Evolutionary conservation across 2,113 vertebrate species (phyloP), one percentile per base, ranked within the genome.

Genomic region (Halichoerus grypus): DNA sequence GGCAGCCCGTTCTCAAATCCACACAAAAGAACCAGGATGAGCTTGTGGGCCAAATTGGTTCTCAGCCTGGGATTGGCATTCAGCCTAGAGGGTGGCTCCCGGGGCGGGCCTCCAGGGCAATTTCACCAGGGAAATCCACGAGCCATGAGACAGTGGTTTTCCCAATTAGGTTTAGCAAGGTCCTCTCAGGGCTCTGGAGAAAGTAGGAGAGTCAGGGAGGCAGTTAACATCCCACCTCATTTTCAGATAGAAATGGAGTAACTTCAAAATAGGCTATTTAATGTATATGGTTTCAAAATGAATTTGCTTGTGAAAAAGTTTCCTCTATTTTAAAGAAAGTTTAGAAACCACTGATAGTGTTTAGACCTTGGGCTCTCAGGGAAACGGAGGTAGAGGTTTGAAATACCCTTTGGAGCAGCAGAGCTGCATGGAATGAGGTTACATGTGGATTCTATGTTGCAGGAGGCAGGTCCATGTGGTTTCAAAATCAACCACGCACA

Each of bases 271-370:
- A 87, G 55, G 22, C 63, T 85, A 16, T 85, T 83, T 81, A 80
- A 39, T 3, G 0, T 79, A 82, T 65, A 65, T 95, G n/a, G 31
- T 77, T 96, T 91, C 80, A 36, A 85, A 86, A 67, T 83, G n/a
- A 77, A 69, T 69, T 95, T 88, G 88, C 76, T n/a, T 88, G 76
- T 82, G 33, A 71, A 69, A 53, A 92, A 39, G 74, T 77, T 26
- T 82, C n/a, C 1, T 86, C 31, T 84, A 42, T 42, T 21, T 93
- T 91, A 59, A 77, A 92, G 88, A 67, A 72, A 82, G 57, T 80
- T 82, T 67, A 63, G 65, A 85, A 88, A 71, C 33, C 51, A 71
- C 14, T 33, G 87, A 15, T 33, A 69, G 63, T 59, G 26, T 53
- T 83, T 49, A 9, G 57, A 53, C 55, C 8, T 4, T 53, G 63